phyloP scores from a whole-genome alignment of 2,797 vertebrate species.

The Pristis pectinata region DNA sequence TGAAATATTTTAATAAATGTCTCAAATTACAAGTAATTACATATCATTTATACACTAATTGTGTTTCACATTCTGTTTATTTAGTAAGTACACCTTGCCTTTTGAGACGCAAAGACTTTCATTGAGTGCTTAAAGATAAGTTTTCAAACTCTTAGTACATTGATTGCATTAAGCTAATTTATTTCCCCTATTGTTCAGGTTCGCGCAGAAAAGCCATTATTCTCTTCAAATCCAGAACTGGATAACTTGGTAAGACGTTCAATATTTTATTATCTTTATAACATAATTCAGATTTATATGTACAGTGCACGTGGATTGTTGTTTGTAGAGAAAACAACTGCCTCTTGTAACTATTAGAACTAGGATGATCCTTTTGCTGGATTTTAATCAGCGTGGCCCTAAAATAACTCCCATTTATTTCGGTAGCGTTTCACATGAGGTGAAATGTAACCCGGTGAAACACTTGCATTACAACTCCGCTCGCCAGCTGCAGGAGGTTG shows the following conservation, averaged over 20 bases:
- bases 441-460: constrained; percentile 46
- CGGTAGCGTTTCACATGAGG: constrained; percentile 31
- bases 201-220: constrained; percentile 97
- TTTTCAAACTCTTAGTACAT: constrained; percentile 1
- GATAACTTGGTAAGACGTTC: constrained; percentile 95
- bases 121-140: background rate
- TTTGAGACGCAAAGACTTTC: background rate
- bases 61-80: constrained; percentile 20
- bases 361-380: constrained; percentile 29
- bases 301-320: constrained; percentile 15
- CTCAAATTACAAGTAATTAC: constrained; percentile 37
- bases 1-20: constrained; percentile 35
- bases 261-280: background rate
- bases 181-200: constrained; percentile 70
- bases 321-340: constrained; percentile 38
- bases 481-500: constrained; percentile 49
- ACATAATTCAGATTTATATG: background rate
- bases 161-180: background rate
- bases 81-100: constrained; percentile 14
- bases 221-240: constrained; percentile 98
- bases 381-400: constrained; percentile 44
- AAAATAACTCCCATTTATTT: constrained; percentile 47
- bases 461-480: constrained; percentile 50
- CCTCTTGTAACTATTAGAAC: constrained; percentile 47
- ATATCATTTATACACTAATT: constrained; percentile 35